Conservation (phyloP, 2,888 invertebrate genomes). For the Trachelus iudaicus region DNA sequence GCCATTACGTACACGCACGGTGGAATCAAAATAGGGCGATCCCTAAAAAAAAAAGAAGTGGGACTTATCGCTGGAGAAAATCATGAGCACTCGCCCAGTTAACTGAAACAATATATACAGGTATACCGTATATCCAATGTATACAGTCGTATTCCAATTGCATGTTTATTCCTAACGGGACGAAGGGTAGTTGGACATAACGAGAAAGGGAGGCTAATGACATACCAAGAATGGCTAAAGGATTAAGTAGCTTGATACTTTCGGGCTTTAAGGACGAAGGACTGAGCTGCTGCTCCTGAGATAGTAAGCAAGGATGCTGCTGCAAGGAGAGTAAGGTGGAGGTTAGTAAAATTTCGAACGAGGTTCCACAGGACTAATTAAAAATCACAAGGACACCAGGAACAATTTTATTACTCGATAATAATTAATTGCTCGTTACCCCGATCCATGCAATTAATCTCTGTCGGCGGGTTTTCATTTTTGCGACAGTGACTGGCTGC, state of each 20-base stretch:
- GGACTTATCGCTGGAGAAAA: background rate
- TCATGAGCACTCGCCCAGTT: background rate
- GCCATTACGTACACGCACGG: background rate
- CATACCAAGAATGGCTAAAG: background rate
- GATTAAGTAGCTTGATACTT: background rate
- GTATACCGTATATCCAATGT: background rate
- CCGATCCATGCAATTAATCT: slow-evolving; percentile 45
- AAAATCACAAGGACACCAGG: slow-evolving; percentile 32
- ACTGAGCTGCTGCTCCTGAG: background rate
- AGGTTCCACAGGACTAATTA: slow-evolving; percentile 41
- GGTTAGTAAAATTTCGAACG: background rate
- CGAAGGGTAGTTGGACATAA: background rate
- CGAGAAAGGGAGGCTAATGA: background rate
- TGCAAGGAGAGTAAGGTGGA: background rate
- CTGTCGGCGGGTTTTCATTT: slow-evolving; percentile 44
- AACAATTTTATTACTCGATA: slow-evolving; percentile 51
- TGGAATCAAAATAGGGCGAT: background rate
- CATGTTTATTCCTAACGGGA: background rate
- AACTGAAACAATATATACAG: background rate
- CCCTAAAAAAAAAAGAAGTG: background rate
- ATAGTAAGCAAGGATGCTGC: background rate
- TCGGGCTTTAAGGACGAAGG: background rate
- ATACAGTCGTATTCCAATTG: background rate
- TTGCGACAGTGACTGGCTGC: slow-evolving; percentile 16
- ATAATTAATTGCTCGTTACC: slow-evolving; percentile 55